These are phyloP conservation scores for Bombus balteatus DNA, from an alignment of 1,140 invertebrate genomes.

Conservation along the genomic window DNA sequence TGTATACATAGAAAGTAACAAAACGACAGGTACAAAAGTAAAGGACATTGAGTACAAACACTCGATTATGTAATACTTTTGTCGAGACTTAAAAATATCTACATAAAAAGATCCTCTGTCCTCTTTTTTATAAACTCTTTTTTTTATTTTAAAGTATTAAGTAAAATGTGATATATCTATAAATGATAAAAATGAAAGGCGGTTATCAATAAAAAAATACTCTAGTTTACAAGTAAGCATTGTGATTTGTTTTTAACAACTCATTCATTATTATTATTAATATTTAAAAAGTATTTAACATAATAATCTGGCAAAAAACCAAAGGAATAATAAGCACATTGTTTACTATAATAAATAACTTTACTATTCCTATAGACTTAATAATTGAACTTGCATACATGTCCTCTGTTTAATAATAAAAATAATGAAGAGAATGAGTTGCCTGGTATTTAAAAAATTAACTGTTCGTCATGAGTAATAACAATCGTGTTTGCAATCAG, in stretches of 20 bases:
- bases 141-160: neutral
- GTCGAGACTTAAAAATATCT: neutral
- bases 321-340: neutral
- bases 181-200: neutral
- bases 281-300: neutral
- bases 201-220: neutral
- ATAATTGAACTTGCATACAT: neutral
- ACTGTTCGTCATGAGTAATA: neutral
- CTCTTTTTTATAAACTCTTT: neutral
- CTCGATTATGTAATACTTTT: neutral
- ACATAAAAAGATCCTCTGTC: neutral
- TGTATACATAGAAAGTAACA: neutral
- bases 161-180: neutral
- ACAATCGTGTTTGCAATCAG: neutral
- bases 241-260: neutral
- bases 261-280: neutral
- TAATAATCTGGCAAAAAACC: neutral
- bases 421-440: neutral
- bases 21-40: neutral
- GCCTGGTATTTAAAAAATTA: too few relatives aligned
- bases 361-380: neutral
- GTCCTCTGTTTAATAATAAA: neutral
- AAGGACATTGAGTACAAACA: neutral
- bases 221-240: neutral
- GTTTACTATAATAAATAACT: neutral